Evolutionary conservation across 2,888 invertebrate species (phyloP).

Genomic region (Pollenia amentaria): DNA sequence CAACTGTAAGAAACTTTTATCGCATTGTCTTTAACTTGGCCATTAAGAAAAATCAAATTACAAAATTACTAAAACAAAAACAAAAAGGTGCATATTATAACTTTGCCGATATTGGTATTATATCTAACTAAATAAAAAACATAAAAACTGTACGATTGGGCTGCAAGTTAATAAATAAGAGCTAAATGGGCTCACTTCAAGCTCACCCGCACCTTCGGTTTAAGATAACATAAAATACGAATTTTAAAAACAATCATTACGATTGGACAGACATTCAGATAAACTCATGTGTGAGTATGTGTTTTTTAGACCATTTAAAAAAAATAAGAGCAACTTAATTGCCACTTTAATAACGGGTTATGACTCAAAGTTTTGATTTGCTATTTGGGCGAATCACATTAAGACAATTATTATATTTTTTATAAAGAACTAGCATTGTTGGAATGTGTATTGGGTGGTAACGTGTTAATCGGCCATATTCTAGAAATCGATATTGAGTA

Average conservation of each 20-base stretch:
- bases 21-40: constrained; percentile 53
- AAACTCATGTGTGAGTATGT: constrained; percentile 23
- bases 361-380: constrained; percentile 67
- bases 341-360: constrained; percentile 72
- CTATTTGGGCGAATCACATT: constrained; percentile 29
- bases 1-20: background rate
- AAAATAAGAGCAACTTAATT: constrained; percentile 71
- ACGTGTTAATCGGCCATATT: background rate
- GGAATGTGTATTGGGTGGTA: background rate
- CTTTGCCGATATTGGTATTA: constrained; percentile 28
- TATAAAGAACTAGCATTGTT: background rate
- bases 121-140: constrained; percentile 2
- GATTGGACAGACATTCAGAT: constrained; percentile 22
- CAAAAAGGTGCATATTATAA: constrained; percentile 24
- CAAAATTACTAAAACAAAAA: constrained; percentile 5
- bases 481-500: too few relatives aligned
- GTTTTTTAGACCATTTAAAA: constrained; percentile 50
- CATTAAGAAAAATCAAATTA: constrained; percentile 33
- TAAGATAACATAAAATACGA: constrained; percentile 58
- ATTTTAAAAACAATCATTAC: constrained; percentile 57
- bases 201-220: constrained; percentile 64
- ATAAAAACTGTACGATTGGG: background rate
- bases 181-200: constrained; percentile 21
- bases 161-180: constrained; percentile 17
- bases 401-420: background rate